Conservation (phyloP, 2,113 vertebrate species). For the Sturnira hondurensis region DNA sequence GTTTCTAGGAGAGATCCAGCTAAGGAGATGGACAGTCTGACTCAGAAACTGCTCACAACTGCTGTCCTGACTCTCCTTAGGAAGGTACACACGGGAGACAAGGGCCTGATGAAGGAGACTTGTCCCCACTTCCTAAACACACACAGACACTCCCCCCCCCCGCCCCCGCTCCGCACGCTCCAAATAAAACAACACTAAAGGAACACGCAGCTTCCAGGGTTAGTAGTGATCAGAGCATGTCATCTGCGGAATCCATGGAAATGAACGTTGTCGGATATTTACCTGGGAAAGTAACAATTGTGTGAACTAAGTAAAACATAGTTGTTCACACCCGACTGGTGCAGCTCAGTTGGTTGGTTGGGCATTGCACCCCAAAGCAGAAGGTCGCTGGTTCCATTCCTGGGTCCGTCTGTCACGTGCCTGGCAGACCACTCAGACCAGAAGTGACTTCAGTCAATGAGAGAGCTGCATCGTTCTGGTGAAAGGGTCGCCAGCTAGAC, state of each 20-base stretch:
- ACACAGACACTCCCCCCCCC: background rate
- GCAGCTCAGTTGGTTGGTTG: too few species aligned
- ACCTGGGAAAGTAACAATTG: background rate
- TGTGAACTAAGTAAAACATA: background rate
- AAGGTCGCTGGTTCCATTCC: too few species aligned
- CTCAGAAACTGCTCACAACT: background rate
- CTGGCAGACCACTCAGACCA: background rate
- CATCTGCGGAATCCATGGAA: background rate
- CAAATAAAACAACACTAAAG: background rate
- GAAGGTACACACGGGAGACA: background rate
- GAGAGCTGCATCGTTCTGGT: rapidly evolving
- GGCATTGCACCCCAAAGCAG: too few species aligned
- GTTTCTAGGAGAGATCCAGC: background rate
- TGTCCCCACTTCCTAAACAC: background rate
- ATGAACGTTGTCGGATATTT: background rate
- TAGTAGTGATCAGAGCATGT: background rate
- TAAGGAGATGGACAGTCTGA: background rate
- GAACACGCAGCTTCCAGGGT: background rate
- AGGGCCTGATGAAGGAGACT: background rate
- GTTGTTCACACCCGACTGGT: too few species aligned
- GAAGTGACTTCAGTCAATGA: background rate
- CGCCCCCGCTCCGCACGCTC: rapidly evolving
- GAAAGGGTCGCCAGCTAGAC: background rate
- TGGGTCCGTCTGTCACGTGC: rapidly evolving
- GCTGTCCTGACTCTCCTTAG: background rate